Conservation (phyloP, 2,113 vertebrate genomes). For the Pseudonaja textilis region DNA sequence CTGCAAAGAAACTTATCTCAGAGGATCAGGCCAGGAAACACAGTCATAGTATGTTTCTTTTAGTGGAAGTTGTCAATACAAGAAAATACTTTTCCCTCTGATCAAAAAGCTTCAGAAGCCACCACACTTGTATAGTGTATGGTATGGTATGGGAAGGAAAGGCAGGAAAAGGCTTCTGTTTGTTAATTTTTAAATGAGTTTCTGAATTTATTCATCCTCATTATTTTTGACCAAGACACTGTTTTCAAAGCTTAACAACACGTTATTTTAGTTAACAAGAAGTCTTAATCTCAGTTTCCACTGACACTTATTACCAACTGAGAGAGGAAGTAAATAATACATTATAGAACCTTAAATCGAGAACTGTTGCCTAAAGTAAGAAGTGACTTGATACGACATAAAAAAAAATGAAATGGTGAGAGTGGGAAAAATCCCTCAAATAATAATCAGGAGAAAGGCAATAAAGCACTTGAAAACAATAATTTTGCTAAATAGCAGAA, state of each 20-base stretch:
- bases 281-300: not conserved
- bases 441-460: not conserved
- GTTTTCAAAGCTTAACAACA: not conserved
- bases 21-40: not conserved
- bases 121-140: not conserved
- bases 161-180: not conserved
- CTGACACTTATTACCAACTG: not conserved
- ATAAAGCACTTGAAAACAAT: not conserved
- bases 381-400: not conserved
- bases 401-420: not conserved
- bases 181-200: not conserved
- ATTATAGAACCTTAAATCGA: not conserved
- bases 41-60: not conserved
- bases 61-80: not conserved
- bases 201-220: not conserved
- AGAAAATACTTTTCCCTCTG: not conserved
- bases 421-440: not conserved
- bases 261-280: not conserved
- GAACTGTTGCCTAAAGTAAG: not conserved
- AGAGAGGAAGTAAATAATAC: not conserved
- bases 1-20: not conserved
- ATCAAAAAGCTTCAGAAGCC: not conserved
- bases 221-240: not conserved
- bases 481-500: constrained; percentile 20
- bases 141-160: not conserved